Percentiles rank a stretch among this genome's conserved stretches.
These are phyloP conservation scores for Menidia menidia DNA, from an alignment of 2,797 vertebrate species.

Conservation along the genomic window DNA sequence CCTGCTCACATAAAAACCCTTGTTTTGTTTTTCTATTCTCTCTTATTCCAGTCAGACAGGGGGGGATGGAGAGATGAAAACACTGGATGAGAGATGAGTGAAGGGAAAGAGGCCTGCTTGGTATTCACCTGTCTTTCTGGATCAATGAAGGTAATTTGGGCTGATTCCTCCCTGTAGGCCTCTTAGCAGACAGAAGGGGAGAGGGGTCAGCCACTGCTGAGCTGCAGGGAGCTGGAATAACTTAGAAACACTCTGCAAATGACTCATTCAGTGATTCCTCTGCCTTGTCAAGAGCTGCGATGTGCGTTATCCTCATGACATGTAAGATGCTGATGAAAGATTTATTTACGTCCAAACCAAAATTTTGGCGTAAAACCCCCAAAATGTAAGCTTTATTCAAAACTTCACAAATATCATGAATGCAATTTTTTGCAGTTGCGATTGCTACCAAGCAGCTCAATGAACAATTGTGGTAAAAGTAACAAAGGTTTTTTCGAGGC, in stretches of 20 bases:
- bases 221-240: constrained; percentile 81
- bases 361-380: not conserved
- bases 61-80: constrained; percentile 49
- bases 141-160: constrained; percentile 85
- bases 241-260: constrained; percentile 81
- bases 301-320: constrained; percentile 14
- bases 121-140: constrained; percentile 84
- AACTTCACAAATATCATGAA: not conserved
- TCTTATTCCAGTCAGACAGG: constrained; percentile 35
- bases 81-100: constrained; percentile 50
- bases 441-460: constrained; percentile 46
- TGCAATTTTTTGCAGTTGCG: not conserved
- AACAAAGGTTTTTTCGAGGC: constrained; percentile 36
- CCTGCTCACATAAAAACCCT: constrained; percentile 41
- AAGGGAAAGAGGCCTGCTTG: constrained; percentile 75
- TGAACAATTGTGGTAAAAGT: constrained; percentile 42
- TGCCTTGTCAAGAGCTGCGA: constrained; percentile 35
- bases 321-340: constrained; percentile 1
- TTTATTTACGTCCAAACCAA: not conserved
- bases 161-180: constrained; percentile 83
- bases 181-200: constrained; percentile 82
- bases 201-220: constrained; percentile 80
- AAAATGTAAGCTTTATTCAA: constrained; percentile 20
- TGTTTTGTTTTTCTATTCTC: constrained; percentile 38
- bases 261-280: constrained; percentile 67